These are phyloP conservation scores for Coleophora flavipennella DNA, from an alignment of 2,888 invertebrate genomes.

Conservation along the genomic window DNA sequence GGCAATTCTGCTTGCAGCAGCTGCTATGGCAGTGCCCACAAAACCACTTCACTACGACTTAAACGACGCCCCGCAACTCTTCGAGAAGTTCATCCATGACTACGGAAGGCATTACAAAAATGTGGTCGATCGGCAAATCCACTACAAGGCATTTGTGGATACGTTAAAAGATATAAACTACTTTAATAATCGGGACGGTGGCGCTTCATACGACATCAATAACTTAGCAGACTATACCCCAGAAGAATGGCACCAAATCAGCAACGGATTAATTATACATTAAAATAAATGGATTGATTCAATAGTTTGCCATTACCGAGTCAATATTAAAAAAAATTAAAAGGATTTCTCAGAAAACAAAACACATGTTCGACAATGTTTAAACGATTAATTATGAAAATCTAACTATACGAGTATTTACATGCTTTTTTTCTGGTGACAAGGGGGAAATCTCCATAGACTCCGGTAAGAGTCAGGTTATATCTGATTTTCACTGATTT, in stretches of 20 bases:
- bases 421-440: no score
- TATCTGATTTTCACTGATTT: no score
- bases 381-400: no score
- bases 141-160: constrained; percentile 20
- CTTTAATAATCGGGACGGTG: not conserved
- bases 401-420: no score
- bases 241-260: not conserved
- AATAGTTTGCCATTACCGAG: no score
- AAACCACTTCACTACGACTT: constrained; percentile 19
- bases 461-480: no score
- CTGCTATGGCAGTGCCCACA: not conserved
- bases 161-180: constrained; percentile 4
- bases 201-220: constrained; percentile 2
- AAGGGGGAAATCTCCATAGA: no score
- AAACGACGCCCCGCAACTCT: constrained; percentile 18
- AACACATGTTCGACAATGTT: no score
- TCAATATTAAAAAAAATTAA: no score
- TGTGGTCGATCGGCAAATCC: constrained; percentile 19
- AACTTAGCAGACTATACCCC: constrained; percentile 1
- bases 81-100: constrained; percentile 23
- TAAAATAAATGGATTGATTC: no score
- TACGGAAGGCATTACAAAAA: constrained; percentile 22
- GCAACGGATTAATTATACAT: no score
- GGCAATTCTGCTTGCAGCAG: not conserved
- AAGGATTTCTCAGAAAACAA: no score